Base-by-base conservation (phyloP, 92 coral and sea anemone genomes). In the Bergia puertoricense region DNA sequence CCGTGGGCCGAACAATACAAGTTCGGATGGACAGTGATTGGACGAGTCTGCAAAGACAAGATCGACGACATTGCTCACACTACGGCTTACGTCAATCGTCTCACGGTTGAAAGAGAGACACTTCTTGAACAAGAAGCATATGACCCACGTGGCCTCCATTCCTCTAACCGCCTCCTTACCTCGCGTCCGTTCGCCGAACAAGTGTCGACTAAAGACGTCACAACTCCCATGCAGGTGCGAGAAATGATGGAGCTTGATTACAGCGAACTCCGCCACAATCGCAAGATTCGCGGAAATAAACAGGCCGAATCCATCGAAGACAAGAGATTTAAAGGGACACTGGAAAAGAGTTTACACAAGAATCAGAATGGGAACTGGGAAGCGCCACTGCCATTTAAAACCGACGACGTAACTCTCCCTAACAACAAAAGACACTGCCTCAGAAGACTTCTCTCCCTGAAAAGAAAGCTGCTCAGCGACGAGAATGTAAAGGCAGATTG, bases 181-280 rank as follows among this genome's bases (percentile, higher is more conserved):
- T 43, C 46, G 46, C 46, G 46, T 43, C 46, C 46, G 5, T 43
- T 43, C 46, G 46, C 46, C 46, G 46, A 43, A 2, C 46, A 74
- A 80, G 54, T 41, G 51, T 37, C 44, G 85, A 37, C 48, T 11
- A 89, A 80, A 80, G 86, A 88, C 59, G 15, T 45, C 39, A 66
- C 88, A 56, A 78, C 44, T n/a, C 90, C 86, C 41, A 43, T n/a
- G 73, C 82, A 83, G 38, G 81, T 89, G n/a, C 82, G 57, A 8
- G 89, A 84, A 46, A 89, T 89, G 91, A 89, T 89, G 91, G 89
- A 89, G 72, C 89, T 89, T 71, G 91, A 89, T 48, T 84, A 89
- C 83, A 72, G 74, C 38, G 83, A 89, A 40, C 86, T 88, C 14
- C 75, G 45, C 77, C 73, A 80, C 86, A 78, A 48, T 23, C 90